Conservation (phyloP, 2,888 invertebrate species). For the Papilio demoleus region DNA sequence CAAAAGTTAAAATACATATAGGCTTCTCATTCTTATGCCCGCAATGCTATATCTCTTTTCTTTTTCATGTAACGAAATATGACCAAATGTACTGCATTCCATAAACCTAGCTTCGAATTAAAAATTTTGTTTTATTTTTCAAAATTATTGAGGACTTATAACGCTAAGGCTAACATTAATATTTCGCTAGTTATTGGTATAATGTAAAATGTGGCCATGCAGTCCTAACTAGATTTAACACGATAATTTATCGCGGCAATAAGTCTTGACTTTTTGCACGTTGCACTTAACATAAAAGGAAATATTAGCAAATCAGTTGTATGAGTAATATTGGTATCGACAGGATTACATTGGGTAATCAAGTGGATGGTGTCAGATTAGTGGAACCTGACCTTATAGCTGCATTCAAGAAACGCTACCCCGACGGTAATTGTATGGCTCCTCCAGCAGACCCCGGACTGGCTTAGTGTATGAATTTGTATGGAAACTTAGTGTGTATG, state of each 20-base stretch:
- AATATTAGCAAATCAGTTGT: too few relatives aligned
- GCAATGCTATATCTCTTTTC: background rate
- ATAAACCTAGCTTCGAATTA: background rate
- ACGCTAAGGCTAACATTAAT: too few relatives aligned
- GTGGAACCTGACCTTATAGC: constrained; percentile 96
- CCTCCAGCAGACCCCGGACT: constrained; percentile 82
- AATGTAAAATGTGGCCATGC: too few relatives aligned
- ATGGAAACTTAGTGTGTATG: background rate
- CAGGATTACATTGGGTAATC: constrained; percentile 97
- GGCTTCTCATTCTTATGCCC: background rate
- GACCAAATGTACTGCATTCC: background rate
- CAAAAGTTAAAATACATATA: background rate
- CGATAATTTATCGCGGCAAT: too few relatives aligned
- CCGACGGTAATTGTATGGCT: constrained; percentile 92
- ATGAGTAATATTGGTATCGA: too few relatives aligned
- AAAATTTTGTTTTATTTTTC: background rate
- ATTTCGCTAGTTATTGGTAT: background rate
- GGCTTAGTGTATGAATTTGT: constrained; percentile 51
- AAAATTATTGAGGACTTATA: too few relatives aligned
- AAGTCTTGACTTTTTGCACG: too few relatives aligned
- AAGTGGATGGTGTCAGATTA: constrained; percentile 96
- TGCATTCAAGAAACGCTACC: constrained; percentile 95
- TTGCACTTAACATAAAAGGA: too few relatives aligned
- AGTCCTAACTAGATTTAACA: too few relatives aligned
- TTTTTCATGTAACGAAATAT: constrained; percentile 12